Evolutionary conservation across 2,797 vertebrate species (phyloP).

Genomic region (Aselliscus stoliczkanus): DNA sequence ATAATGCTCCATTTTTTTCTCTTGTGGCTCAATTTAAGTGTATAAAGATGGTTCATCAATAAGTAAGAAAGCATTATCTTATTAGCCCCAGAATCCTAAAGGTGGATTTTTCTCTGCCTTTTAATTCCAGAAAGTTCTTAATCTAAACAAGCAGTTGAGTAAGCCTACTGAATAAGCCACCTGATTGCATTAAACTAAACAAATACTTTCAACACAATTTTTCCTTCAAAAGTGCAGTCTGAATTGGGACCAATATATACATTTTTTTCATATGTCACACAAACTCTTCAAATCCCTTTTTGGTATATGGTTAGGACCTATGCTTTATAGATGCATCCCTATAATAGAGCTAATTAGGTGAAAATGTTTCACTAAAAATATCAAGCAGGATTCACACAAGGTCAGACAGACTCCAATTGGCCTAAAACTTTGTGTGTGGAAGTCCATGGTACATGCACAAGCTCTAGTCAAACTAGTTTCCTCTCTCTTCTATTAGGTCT

Average conservation of each 20-base stretch:
- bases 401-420: not conserved
- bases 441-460: not conserved
- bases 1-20: not conserved
- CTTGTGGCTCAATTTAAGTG: not conserved
- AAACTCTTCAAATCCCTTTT: not conserved
- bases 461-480: not conserved
- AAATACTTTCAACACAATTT: not conserved
- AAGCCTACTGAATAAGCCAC: not conserved
- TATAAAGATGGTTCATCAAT: not conserved
- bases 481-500: not conserved
- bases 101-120: not conserved
- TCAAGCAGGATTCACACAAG: not conserved
- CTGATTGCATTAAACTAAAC: not conserved
- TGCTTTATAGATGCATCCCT: not conserved
- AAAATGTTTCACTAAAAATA: constrained; percentile 1
- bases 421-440: not conserved
- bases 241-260: not conserved
- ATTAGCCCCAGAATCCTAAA: not conserved
- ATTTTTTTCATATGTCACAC: not conserved
- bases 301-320: not conserved
- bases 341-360: not conserved
- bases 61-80: not conserved
- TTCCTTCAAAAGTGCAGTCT: not conserved
- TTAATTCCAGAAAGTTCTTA: not conserved
- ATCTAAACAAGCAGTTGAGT: not conserved